These are phyloP conservation scores for Temnothorax rugatulus DNA, from an alignment of 2,888 invertebrate genomes.

Conservation along the genomic window DNA sequence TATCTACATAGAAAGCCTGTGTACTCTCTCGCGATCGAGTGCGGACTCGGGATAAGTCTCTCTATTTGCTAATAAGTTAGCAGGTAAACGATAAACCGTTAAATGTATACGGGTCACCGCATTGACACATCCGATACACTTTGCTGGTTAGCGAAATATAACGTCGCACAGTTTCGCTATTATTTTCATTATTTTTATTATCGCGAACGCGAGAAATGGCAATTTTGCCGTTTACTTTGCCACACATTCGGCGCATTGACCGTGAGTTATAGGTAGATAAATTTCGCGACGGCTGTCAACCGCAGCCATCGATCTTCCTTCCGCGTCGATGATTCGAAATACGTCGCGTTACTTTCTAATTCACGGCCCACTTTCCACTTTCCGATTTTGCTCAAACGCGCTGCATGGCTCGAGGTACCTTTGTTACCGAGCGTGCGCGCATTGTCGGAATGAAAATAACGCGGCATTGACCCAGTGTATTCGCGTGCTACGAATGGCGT, in stretches of 20 bases:
- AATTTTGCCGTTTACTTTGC: background rate
- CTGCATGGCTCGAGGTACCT: background rate
- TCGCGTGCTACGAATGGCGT: constrained; percentile 15
- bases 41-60: background rate
- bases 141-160: background rate
- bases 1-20: constrained; percentile 41
- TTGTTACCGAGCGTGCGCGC: background rate
- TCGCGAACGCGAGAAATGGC: background rate
- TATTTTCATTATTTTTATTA: constrained; percentile 2
- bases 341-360: constrained; percentile 30
- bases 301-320: constrained; percentile 10
- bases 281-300: background rate
- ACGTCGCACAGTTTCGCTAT: background rate
- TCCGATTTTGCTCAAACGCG: constrained; percentile 23
- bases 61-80: constrained; percentile 53
- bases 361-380: constrained; percentile 13
- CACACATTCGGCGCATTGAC: background rate
- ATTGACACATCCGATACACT: constrained; percentile 18
- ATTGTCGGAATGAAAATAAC: constrained; percentile 29
- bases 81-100: constrained; percentile 51
- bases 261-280: background rate
- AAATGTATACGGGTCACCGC: constrained; percentile 32
- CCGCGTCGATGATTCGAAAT: constrained; percentile 4
- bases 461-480: constrained; percentile 45
- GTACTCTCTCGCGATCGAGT: background rate